Conservation (phyloP, 2,888 invertebrate species). For the Xestia ashworthii region DNA sequence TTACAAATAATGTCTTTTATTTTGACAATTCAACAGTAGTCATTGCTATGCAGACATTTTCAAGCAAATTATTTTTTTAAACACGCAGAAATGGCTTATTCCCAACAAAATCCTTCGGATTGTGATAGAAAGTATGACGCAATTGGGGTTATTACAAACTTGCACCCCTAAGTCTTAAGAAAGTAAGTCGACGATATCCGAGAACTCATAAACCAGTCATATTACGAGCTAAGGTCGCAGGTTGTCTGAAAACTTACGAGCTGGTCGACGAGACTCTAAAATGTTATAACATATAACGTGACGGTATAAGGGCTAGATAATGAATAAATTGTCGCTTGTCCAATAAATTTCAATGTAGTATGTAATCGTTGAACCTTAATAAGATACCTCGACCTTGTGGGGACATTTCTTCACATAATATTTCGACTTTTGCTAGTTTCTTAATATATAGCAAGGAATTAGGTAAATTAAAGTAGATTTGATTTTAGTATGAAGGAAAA, state of each 20-base stretch:
- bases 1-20: neutral
- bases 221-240: slow-evolving; percentile 48
- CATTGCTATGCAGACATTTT: neutral
- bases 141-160: slow-evolving; percentile 5
- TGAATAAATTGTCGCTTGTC: slow-evolving; percentile 39
- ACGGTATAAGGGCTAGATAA: slow-evolving; percentile 25
- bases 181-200: slow-evolving; percentile 37
- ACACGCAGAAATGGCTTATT: neutral
- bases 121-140: neutral
- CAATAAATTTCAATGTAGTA: slow-evolving; percentile 27
- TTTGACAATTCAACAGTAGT: neutral
- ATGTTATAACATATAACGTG: slow-evolving; percentile 44
- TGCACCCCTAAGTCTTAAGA: slow-evolving; percentile 10
- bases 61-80: neutral
- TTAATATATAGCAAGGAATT: neutral
- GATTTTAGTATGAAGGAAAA: neutral
- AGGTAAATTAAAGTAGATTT: neutral
- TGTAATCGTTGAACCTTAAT: slow-evolving; percentile 16
- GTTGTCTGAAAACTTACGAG: slow-evolving; percentile 50
- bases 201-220: slow-evolving; percentile 41
- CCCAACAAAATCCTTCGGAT: neutral
- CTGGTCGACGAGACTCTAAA: slow-evolving; percentile 45
- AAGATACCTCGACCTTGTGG: neutral
- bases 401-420: neutral
- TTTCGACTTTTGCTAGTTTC: neutral